Evolutionary conservation across 2,888 invertebrate species (phyloP).

Genomic region (Rotaria sp.): DNA sequence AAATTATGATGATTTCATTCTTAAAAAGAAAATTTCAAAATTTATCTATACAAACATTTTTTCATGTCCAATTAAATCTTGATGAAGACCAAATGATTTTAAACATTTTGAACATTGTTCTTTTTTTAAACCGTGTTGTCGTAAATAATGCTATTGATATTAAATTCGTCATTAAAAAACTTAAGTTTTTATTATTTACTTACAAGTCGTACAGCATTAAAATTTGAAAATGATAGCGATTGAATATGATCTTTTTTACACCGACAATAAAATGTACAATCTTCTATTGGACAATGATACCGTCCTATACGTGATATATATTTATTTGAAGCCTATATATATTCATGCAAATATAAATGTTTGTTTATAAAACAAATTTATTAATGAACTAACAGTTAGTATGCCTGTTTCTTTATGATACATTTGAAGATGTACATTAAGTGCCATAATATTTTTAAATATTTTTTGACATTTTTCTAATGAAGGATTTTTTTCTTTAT

Average conservation of each 20-base stretch:
- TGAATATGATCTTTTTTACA: not conserved
- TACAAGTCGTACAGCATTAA: not conserved
- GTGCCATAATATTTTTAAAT: conserved; percentile 27
- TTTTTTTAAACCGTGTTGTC: not conserved
- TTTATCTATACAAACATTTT: not conserved
- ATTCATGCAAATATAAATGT: not conserved
- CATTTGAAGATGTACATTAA: conserved; percentile 4
- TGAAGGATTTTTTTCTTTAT: not conserved
- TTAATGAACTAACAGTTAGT: not conserved
- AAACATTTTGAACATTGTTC: conserved; percentile 5
- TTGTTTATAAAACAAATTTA: not conserved
- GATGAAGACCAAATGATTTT: not conserved
- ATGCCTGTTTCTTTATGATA: not conserved
- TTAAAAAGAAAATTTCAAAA: no score
- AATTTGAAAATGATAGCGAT: not conserved
- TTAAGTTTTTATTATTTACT: not conserved
- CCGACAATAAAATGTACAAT: not conserved
- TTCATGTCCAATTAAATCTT: not conserved
- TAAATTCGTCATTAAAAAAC: not conserved
- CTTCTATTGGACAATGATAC: not conserved
- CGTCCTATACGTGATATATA: not conserved
- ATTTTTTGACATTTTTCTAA: conserved; percentile 1
- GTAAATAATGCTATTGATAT: not conserved
- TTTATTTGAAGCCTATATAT: conserved; percentile 2
- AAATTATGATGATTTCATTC: no score